phyloP scores from a whole-genome alignment of 92 coral and sea anemone genomes.

The Umimayanthus chanpuru region DNA sequence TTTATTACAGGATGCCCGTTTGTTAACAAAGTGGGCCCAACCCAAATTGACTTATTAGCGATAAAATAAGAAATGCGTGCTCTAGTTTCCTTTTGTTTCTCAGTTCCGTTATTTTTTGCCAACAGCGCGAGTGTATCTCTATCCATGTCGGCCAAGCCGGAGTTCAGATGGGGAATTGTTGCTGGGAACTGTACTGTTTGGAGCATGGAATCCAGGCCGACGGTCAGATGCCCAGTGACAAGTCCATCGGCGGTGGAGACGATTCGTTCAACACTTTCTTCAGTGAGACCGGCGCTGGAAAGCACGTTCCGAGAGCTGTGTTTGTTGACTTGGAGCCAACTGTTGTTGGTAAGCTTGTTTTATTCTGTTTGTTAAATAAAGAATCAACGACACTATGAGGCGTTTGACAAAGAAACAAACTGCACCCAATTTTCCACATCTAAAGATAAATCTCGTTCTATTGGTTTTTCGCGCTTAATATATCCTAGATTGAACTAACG shows the following conservation, averaged over 20 bases:
- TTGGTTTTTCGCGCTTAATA: too few species aligned
- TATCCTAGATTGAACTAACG: too few species aligned
- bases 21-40: not conserved
- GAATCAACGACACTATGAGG: not conserved
- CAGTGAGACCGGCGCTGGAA: conserved; percentile 97
- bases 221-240: conserved; percentile 92
- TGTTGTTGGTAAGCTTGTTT: conserved; percentile 66
- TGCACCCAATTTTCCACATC: not conserved
- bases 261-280: conserved; percentile 97
- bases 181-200: conserved; percentile 98
- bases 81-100: not conserved
- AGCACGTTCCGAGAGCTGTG: conserved; percentile 94
- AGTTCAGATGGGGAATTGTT: conserved; percentile 90
- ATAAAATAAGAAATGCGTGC: not conserved
- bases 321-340: conserved; percentile 97
- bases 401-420: not conserved
- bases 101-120: not conserved
- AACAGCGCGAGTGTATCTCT: conserved; percentile 96
- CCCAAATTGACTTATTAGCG: not conserved
- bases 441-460: too few species aligned
- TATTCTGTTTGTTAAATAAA: not conserved
- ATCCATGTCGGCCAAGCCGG: conserved; percentile 99
- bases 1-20: not conserved
- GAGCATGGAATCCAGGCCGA: conserved; percentile 97
- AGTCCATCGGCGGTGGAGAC: conserved; percentile 79